Conservation (phyloP, 2,113 vertebrate species). For the Alligator sinensis region DNA sequence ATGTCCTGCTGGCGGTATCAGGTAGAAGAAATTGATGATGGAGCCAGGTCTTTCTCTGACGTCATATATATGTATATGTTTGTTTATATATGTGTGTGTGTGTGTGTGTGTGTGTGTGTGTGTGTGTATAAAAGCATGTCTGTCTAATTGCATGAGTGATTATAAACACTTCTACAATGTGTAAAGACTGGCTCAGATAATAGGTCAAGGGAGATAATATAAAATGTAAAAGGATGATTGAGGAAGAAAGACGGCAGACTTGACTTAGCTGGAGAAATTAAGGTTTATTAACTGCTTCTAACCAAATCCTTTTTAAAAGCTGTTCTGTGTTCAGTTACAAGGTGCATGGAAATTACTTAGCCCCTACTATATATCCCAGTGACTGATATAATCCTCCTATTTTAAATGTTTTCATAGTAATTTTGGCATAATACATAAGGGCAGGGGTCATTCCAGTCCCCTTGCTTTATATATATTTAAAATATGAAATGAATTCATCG, state of each 20-base stretch:
- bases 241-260: not conserved
- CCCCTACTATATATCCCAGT: not conserved
- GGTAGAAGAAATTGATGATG: too few relatives aligned
- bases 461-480: conserved; percentile 15
- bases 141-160: not conserved
- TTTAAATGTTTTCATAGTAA: conserved; percentile 18
- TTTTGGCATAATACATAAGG: conserved; percentile 23
- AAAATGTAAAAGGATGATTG: not conserved
- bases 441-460: conserved; percentile 21
- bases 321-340: not conserved
- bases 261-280: not conserved
- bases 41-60: too few relatives aligned
- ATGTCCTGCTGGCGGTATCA: too few relatives aligned
- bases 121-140: too few relatives aligned
- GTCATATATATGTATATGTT: too few relatives aligned
- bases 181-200: not conserved
- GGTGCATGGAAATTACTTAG: not conserved
- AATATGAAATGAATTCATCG: conserved; percentile 60
- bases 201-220: not conserved
- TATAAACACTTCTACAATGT: not conserved
- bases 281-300: not conserved
- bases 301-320: not conserved
- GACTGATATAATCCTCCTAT: conserved; percentile 13
- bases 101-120: too few relatives aligned
- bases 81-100: too few relatives aligned